Base-by-base conservation (phyloP, 1,140 invertebrate species). In the Pomacea maculata region DNA sequence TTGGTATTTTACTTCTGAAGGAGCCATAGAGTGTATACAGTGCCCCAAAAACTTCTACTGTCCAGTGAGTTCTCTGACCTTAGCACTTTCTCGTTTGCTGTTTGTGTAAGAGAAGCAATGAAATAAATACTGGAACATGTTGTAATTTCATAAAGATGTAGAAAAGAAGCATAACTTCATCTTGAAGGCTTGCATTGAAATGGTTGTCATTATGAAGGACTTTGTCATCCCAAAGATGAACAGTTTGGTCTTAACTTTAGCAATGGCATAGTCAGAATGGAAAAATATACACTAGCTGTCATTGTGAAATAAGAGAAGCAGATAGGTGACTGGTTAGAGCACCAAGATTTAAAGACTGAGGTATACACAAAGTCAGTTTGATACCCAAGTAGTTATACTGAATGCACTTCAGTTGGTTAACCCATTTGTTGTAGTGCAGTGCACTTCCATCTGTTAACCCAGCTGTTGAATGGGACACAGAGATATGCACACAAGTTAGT, bases 41-140 rank as follows among this genome's bases (percentile, higher is more conserved):
- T 78, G 77, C 29, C 77, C 77, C 29, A 19, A 71, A 52, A 65
- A 65, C 21, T 78, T 52, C n/a, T 78, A 55, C 67, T 78, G 77
- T 71, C 77, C 77, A 55, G 77, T 78, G 54, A 70, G 77, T 71
- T 61, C 34, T n/a, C 67, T 34, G 15, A 19, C 25, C n/a, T 61
- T 19, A 25, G n/a, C 19, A 29, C 25, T 21, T 65, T 64, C 17
- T 12, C 14, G 61, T 65, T 57, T 76, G 34, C 61, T 55, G 19
- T 6, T n/a, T 29, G 17, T 64, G 10, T 8, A 57, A n/a, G 15
- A n/a, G 57, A 1, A 34, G 14, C 70, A 71, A 1, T 25, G n/a
- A 71, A 71, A 71, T 34, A 15, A 21, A 71, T 15, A 71, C n/a
- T 15, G 45, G 25, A 71, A 71, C 34, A 45, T 6, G 2, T 29